These are phyloP conservation scores for Australoheros facetus DNA, from an alignment of 2,797 vertebrate genomes.

Conservation along the genomic window DNA sequence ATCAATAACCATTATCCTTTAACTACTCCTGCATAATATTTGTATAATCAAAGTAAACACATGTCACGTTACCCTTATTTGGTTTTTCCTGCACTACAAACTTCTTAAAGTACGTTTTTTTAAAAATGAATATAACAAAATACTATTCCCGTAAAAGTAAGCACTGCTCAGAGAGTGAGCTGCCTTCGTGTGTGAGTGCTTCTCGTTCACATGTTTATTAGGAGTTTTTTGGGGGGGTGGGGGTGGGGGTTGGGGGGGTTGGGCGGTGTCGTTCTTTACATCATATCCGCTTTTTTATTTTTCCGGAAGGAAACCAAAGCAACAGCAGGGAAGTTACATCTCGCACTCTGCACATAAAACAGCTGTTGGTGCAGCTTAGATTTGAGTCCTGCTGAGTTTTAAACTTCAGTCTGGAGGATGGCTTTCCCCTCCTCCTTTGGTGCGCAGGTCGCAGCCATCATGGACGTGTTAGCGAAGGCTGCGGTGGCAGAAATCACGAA, in stretches of 20 bases:
- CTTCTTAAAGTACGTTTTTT: no score
- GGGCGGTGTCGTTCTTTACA: background rate
- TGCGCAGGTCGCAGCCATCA: conserved; percentile 72
- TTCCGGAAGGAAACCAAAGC: conserved; percentile 60
- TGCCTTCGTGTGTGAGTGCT: no score
- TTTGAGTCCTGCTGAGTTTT: fast-evolving
- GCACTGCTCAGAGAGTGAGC: no score
- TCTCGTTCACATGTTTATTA: conserved; percentile 16
- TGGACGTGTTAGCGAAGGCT: conserved; percentile 78
- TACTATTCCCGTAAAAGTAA: no score
- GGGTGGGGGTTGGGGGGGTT: no score
- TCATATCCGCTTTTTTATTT: conserved; percentile 44
- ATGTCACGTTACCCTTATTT: no score
- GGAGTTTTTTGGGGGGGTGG: no score
- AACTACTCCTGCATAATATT: no score
- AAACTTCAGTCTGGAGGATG: conserved; percentile 38
- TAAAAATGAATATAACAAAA: no score
- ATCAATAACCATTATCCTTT: no score
- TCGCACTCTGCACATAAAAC: fast-evolving
- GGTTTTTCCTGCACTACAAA: no score
- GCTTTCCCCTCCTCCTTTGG: conserved; percentile 61
- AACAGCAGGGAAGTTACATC: background rate
- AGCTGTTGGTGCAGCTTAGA: fast-evolving
- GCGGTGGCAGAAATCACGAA: conserved; percentile 79
- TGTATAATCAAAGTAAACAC: no score